phyloP scores from a whole-genome alignment of 2,888 invertebrate species.

The Parthenolecanium corni region DNA sequence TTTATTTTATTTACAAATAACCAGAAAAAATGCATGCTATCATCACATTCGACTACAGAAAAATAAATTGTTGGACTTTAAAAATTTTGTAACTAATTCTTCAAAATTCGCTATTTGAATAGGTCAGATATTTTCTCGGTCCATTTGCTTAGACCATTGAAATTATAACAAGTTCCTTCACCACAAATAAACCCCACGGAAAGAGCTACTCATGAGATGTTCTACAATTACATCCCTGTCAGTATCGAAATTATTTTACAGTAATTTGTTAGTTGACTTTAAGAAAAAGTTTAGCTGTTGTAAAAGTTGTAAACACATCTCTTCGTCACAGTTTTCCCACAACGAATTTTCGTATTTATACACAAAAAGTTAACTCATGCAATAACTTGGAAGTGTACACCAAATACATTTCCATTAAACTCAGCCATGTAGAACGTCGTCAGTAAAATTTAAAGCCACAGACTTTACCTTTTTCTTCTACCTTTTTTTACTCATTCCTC shows the following conservation, averaged over 20 bases:
- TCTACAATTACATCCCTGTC: conserved; percentile 18
- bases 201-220: too few relatives aligned
- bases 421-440: conserved; percentile 23
- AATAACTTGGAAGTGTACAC: conserved; percentile 19
- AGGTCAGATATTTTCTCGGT: too few relatives aligned
- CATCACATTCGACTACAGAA: too few relatives aligned
- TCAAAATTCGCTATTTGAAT: too few relatives aligned
- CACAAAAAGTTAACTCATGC: conserved; percentile 26
- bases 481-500: too few relatives aligned
- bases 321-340: neutral
- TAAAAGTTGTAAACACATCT: conserved; percentile 16
- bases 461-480: conserved; percentile 7
- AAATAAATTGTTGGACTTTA: too few relatives aligned
- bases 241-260: conserved; percentile 24
- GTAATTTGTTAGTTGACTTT: neutral
- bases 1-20: too few relatives aligned
- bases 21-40: too few relatives aligned
- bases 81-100: too few relatives aligned
- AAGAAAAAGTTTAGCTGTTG: conserved; percentile 18
- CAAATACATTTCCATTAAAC: conserved; percentile 26
- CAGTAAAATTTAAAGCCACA: conserved; percentile 24
- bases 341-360: conserved; percentile 17
- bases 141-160: too few relatives aligned
- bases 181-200: too few relatives aligned
- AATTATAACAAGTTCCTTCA: too few relatives aligned